Base-by-base conservation (phyloP, 2,797 vertebrate species). In the Pangasius krempfi region DNA sequence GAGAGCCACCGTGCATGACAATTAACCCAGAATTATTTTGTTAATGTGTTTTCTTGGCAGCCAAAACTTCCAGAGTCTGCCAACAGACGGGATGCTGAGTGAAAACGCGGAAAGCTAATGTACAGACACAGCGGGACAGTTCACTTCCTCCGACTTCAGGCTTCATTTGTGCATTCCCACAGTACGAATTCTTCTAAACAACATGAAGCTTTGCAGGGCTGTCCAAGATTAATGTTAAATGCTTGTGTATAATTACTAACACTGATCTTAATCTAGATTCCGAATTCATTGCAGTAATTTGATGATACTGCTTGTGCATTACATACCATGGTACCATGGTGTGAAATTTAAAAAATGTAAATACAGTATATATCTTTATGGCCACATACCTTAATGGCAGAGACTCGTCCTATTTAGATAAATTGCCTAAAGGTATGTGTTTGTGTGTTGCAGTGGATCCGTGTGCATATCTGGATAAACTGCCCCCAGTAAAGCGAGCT, bases 11-110 rank as follows among this genome's bases (percentile, higher is more conserved):
- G 27, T 84, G 88, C 90, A 92, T 88, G 86, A 81, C 79, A 64
- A 89, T 86, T 89, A 89, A 91, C 89, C 85, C 80, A 89, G 68
- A 91, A 91, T 92, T 88, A 93, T 91, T 86, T 87, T 88, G 91
- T 92, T 91, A 91, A 91, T 89, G 86, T 92, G 89, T 92, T 93
- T 92, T 85, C 88, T 92, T 93, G 90, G 91, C 90, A 92, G 86
- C 87, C 84, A 84, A 52, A 92, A 91, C 88, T 84, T 81, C 86
- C 62, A 75, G 83, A 82, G 88, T 92, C 85, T 91, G 92, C 92
- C 90, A 91, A 80, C 86, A 87, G 88, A 87, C 85, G 14, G 7
- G 76, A 82, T 33, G 91, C 86, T 89, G 93, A 86, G 92, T 88
- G 91, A 89, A 93, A 89, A 92, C 84, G 89, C 87, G 80, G 83